These are phyloP conservation scores for Pipistrellus nathusii DNA, from an alignment of 2,797 vertebrate genomes.

Conservation along the genomic window DNA sequence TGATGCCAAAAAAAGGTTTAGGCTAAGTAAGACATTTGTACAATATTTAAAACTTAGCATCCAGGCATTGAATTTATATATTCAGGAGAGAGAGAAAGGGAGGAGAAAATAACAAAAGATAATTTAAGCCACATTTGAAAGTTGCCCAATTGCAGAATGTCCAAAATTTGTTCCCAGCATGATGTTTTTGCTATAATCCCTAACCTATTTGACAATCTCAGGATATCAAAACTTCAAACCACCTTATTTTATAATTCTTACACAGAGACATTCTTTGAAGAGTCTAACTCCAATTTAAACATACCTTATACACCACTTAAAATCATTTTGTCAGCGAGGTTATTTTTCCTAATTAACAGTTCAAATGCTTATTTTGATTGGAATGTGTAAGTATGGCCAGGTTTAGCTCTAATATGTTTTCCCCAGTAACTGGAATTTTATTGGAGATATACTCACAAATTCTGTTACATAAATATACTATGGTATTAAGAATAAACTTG, in stretches of 20 bases:
- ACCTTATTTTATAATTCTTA: background rate
- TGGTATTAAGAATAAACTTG: slow-evolving; percentile 37
- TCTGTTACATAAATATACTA: background rate
- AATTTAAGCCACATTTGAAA: background rate
- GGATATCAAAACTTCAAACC: background rate
- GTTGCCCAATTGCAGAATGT: background rate
- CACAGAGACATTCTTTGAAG: background rate
- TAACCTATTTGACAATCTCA: slow-evolving; percentile 15
- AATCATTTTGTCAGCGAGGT: background rate
- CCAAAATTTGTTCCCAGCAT: background rate
- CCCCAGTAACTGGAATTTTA: background rate
- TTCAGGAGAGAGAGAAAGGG: background rate
- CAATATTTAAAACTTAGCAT: background rate
- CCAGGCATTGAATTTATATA: background rate
- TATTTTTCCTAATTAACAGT: background rate
- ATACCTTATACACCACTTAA: background rate
- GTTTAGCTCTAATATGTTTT: background rate
- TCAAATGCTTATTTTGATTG: background rate
- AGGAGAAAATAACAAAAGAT: background rate
- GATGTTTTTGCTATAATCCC: background rate
- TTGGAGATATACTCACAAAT: background rate
- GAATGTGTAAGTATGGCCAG: background rate
- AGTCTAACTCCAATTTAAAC: background rate
- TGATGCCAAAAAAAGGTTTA: background rate
- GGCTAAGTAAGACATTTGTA: background rate